Evolutionary conservation across 2,797 vertebrate genomes (phyloP).

Genomic region (Urophycis tenuis): DNA sequence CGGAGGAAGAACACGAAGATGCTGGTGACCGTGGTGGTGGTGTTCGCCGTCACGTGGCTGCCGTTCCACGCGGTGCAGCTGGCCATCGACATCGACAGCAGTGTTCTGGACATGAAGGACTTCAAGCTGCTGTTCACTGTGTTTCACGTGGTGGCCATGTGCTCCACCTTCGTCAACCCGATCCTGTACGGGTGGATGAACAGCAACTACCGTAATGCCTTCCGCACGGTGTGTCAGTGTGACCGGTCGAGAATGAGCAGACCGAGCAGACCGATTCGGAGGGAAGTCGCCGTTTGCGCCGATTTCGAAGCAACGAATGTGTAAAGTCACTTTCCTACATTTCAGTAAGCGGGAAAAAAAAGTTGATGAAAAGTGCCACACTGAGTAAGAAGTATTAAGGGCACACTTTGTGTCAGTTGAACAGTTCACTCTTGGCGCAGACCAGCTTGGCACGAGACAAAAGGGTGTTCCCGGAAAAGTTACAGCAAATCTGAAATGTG

Average conservation of each 20-base stretch:
- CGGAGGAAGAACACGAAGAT: slow-evolving; percentile 90
- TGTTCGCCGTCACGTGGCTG: slow-evolving; percentile 91
- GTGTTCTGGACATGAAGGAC: slow-evolving; percentile 79
- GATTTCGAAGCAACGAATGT: slow-evolving; percentile 50
- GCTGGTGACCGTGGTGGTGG: slow-evolving; percentile 87
- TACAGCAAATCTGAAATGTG: too few species aligned
- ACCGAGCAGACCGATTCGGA: slow-evolving; percentile 30
- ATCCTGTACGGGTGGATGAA: slow-evolving; percentile 98
- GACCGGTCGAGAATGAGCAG: slow-evolving; percentile 37
- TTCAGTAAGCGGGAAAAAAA: background rate
- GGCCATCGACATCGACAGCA: slow-evolving; percentile 85
- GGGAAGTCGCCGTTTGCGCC: slow-evolving; percentile 30
- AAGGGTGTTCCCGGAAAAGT: too few species aligned
- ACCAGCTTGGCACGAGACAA: too few species aligned
- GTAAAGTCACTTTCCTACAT: slow-evolving; percentile 26
- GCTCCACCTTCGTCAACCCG: slow-evolving; percentile 90
- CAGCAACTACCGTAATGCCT: slow-evolving; percentile 86
- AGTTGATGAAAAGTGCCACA: background rate
- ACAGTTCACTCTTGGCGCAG: too few species aligned
- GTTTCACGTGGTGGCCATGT: slow-evolving; percentile 91
- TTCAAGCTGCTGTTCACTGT: slow-evolving; percentile 90
- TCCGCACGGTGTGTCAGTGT: slow-evolving; percentile 81
- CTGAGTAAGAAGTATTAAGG: background rate
- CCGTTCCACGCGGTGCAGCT: slow-evolving; percentile 91
- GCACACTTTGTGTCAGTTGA: background rate